phyloP scores from a whole-genome alignment of 1,140 invertebrate genomes.

The Drosophila lacteicornis region DNA sequence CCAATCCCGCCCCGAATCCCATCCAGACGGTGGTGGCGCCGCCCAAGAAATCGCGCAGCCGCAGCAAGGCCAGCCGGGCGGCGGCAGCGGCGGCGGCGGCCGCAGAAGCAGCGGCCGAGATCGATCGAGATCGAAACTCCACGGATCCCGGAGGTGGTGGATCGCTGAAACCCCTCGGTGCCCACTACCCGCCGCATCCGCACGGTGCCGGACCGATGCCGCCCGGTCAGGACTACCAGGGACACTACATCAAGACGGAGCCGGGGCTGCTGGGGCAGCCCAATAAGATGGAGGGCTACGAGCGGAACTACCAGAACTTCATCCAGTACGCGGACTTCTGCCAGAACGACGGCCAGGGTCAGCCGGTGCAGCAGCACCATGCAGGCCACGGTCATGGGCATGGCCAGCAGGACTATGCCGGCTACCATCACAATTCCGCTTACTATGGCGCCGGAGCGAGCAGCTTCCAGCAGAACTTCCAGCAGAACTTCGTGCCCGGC shows the following conservation, averaged over 20 bases:
- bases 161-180: constrained; percentile 57
- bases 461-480: constrained; percentile 82
- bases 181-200: constrained; percentile 70
- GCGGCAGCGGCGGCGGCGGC: constrained; percentile 62
- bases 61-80: constrained; percentile 64
- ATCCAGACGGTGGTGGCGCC: constrained; percentile 28
- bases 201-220: constrained; percentile 24
- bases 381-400: constrained; percentile 53
- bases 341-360: constrained; percentile 80
- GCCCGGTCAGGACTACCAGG: constrained; percentile 68
- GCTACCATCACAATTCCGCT: constrained; percentile 77
- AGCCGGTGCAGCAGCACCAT: constrained; percentile 58
- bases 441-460: constrained; percentile 70
- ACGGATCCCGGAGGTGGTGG: constrained; percentile 76
- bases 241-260: constrained; percentile 81
- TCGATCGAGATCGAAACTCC: constrained; percentile 78
- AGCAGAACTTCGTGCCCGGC: constrained; percentile 80
- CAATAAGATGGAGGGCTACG: constrained; percentile 84
- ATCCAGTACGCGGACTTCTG: constrained; percentile 84
- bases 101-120: constrained; percentile 61
- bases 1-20: constrained; percentile 11
- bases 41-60: constrained; percentile 65
- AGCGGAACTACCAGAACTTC: constrained; percentile 85
- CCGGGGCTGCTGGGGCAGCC: constrained; percentile 70
- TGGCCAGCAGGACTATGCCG: constrained; percentile 74